These are phyloP conservation scores for Megalops atlanticus DNA, from an alignment of 2,113 vertebrate species.

Conservation along the genomic window DNA sequence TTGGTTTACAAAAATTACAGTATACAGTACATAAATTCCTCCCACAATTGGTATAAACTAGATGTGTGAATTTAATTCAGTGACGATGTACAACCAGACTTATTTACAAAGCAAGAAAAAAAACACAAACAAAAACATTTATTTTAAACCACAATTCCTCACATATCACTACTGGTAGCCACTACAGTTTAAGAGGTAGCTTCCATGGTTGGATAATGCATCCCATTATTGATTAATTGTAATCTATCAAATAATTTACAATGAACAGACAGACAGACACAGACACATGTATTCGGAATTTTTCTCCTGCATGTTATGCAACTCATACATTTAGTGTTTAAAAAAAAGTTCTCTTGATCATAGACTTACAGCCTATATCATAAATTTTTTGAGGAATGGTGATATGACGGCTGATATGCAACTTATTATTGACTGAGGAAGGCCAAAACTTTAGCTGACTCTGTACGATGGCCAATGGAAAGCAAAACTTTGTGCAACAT, in stretches of 20 bases:
- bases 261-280: slow-evolving; percentile 46
- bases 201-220: slow-evolving; percentile 87
- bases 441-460: background rate
- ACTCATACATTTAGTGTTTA: slow-evolving; percentile 59
- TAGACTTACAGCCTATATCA: background rate
- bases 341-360: background rate
- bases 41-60: slow-evolving; percentile 84
- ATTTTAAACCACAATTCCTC: slow-evolving; percentile 74
- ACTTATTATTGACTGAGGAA: background rate
- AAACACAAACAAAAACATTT: slow-evolving; percentile 72
- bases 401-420: background rate
- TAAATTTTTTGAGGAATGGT: slow-evolving; percentile 5
- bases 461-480: background rate
- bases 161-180: slow-evolving; percentile 84
- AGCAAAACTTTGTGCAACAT: background rate
- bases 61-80: slow-evolving; percentile 78
- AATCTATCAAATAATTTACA: slow-evolving; percentile 91
- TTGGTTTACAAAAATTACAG: slow-evolving; percentile 88
- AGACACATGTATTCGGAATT: slow-evolving; percentile 57
- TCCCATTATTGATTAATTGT: slow-evolving; percentile 77
- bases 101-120: slow-evolving; percentile 76
- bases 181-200: slow-evolving; percentile 94
- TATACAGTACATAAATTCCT: slow-evolving; percentile 86
- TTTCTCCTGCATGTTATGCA: slow-evolving; percentile 80
- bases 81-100: slow-evolving; percentile 82